A percentile compares a stretch with the other conserved stretches of the same genome.
These are phyloP conservation scores for Nannoperca australis DNA, from an alignment of 2,797 vertebrate species.

Conservation along the genomic window DNA sequence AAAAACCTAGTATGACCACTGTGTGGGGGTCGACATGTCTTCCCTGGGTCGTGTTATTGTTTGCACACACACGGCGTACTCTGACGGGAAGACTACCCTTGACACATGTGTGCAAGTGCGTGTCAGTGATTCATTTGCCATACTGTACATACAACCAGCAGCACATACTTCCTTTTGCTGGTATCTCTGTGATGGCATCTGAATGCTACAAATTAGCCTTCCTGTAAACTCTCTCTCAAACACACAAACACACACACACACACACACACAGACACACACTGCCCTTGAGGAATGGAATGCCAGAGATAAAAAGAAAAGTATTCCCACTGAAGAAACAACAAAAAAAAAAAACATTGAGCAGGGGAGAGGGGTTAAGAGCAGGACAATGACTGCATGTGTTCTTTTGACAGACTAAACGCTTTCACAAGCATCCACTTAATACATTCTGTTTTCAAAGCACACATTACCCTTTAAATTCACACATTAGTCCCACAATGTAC, in stretches of 20 bases:
- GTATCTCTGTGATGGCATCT: conserved; percentile 25
- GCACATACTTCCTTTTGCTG: conserved; percentile 9
- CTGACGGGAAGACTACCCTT: conserved; percentile 70
- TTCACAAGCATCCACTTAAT: not conserved
- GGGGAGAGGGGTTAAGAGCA: conserved; percentile 3
- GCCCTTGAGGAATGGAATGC: conserved; percentile 10
- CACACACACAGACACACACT: conserved; percentile 13
- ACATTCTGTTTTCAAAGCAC: not conserved
- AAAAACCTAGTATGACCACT: conserved; percentile 26
- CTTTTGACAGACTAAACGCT: not conserved
- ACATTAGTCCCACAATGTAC: not conserved
- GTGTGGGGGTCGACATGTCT: conserved; percentile 46
- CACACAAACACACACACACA: conserved; percentile 15
- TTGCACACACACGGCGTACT: conserved; percentile 39
- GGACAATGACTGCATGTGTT: conserved; percentile 3
- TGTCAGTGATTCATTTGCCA: conserved; percentile 19
- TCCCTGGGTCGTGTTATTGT: conserved; percentile 59
- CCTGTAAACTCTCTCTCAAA: not conserved
- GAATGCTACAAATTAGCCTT: conserved; percentile 23
- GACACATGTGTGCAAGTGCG: conserved; percentile 45
- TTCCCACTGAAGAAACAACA: too few species aligned
- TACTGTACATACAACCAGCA: conserved; percentile 15
- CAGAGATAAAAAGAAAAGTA: conserved; percentile 30
- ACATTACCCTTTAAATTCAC: not conserved
- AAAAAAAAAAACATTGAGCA: not conserved